Evolutionary conservation across 1,140 invertebrate genomes (phyloP), one percentile per base, ranked within the genome.

Genomic region (Pachyrhynchus sulphureomaculatus): DNA sequence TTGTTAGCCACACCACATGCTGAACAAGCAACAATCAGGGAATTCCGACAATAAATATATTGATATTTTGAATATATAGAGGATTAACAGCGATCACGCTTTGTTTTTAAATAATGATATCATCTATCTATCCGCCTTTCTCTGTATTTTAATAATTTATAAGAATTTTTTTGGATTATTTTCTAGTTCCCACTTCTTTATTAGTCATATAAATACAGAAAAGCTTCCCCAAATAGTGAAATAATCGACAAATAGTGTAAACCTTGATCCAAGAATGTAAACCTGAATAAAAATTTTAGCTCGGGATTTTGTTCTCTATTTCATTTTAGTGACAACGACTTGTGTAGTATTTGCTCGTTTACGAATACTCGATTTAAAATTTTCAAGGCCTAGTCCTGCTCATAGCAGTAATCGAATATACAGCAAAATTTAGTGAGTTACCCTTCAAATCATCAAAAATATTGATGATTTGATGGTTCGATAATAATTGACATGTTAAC

Each of bases 41-140:
- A 53, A 15, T 53, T 33, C 49, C 49, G 8, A 37, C 18, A n/a
- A 33, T 23, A 36, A 23, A 45, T 45, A 29, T 29, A 1, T 24
- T 15, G 20, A 24, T 32, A 48, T 48, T 32, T 48, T 48, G 24
- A 48, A 26, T 32, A 48, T 17, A 32, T 15, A 17, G 15, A 48
- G 26, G 15, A 48, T 48, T 48, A 29, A 24, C 26, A 48, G 32
- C 32, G 45, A 48, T 48, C 45, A 48, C 45, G 24, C 32, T n/a
- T n/a, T 48, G 24, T n/a, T 29, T 48, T 48, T 48, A 24, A 48
- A 48, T 32, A 48, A 29, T 48, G 45, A 48, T 48, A 48, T 48
- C 45, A 48, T 29, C 45, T n/a, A 26, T 48, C 23, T 32, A 33
- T 48, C 26, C 45, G 26, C n/a, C 26, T 48, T 21, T 13, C 21